These are phyloP conservation scores for Acanthosepion pharaonis DNA, from an alignment of 2,888 invertebrate species.

Conservation along the genomic window DNA sequence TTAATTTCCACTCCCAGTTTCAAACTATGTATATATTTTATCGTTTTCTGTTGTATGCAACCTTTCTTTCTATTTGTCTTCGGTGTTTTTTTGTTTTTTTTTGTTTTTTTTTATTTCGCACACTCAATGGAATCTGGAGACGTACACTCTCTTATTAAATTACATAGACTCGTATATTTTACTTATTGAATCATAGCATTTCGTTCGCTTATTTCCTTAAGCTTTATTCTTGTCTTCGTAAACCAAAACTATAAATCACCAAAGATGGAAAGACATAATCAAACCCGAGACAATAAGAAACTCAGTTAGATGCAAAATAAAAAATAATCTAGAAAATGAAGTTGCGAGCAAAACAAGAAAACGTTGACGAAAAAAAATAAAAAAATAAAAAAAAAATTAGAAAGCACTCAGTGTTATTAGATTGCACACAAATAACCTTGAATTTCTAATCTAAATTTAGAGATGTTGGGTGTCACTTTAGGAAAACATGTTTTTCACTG, in stretches of 20 bases:
- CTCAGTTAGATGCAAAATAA: neutral
- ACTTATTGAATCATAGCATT: neutral
- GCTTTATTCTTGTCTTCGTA: neutral
- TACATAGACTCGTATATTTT: neutral
- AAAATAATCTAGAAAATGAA: neutral
- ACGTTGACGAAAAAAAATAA: neutral
- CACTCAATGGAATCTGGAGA: neutral
- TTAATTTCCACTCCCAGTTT: too few species aligned
- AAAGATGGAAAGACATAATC: neutral
- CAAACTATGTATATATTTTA: too few species aligned
- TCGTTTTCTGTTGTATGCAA: too few species aligned
- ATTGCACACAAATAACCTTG: neutral
- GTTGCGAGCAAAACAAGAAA: neutral
- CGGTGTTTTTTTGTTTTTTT: too few species aligned
- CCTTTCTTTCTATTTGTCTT: too few species aligned
- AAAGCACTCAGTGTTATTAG: slow-evolving; percentile 11
- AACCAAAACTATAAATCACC: neutral
- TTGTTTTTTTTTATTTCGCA: neutral
- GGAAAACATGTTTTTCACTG: neutral
- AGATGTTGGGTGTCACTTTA: neutral
- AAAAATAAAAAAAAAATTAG: neutral
- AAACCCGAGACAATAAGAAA: neutral
- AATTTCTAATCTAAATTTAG: neutral
- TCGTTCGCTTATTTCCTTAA: neutral
- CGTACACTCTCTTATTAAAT: neutral